A percentile compares a stretch with the other conserved stretches of the same genome.
Conservation (phyloP, 1,140 invertebrate species). For the Stegodyphus mimosarum region DNA sequence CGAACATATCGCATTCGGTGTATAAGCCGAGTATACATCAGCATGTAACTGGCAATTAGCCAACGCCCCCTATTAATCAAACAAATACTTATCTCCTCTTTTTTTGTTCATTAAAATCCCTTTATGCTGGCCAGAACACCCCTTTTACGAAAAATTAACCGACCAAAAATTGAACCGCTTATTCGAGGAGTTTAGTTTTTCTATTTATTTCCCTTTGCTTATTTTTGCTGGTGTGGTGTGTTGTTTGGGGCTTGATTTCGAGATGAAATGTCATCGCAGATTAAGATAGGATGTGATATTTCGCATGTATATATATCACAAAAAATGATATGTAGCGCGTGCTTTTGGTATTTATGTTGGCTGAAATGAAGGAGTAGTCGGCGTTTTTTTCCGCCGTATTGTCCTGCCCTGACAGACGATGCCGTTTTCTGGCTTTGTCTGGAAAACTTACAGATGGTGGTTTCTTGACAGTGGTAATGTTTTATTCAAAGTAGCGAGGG, state of each 20-base stretch:
- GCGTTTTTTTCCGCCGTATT: neutral
- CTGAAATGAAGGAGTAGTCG: neutral
- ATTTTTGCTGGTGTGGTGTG: neutral
- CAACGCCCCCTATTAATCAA: conserved; percentile 41
- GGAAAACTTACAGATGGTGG: neutral
- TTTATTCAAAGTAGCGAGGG: conserved; percentile 4
- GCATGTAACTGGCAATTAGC: conserved; percentile 46
- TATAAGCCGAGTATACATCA: neutral
- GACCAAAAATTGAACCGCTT: conserved; percentile 26
- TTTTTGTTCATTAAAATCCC: neutral
- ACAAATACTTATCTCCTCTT: conserved; percentile 33
- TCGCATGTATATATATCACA: too few species aligned
- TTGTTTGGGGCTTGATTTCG: neutral
- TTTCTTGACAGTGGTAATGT: conserved; percentile 1
- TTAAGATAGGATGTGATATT: too few species aligned
- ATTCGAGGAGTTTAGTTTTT: neutral
- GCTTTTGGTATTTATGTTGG: too few species aligned
- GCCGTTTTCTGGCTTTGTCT: neutral
- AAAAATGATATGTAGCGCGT: too few species aligned
- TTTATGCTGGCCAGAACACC: neutral
- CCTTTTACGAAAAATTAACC: conserved; percentile 22
- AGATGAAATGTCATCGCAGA: conserved; percentile 7
- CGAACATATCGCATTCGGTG: neutral
- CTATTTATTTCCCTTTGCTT: neutral
- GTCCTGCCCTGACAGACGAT: neutral